Evolutionary conservation across 1,140 invertebrate species (phyloP).

Genomic region (Drosophila ananassae): DNA sequence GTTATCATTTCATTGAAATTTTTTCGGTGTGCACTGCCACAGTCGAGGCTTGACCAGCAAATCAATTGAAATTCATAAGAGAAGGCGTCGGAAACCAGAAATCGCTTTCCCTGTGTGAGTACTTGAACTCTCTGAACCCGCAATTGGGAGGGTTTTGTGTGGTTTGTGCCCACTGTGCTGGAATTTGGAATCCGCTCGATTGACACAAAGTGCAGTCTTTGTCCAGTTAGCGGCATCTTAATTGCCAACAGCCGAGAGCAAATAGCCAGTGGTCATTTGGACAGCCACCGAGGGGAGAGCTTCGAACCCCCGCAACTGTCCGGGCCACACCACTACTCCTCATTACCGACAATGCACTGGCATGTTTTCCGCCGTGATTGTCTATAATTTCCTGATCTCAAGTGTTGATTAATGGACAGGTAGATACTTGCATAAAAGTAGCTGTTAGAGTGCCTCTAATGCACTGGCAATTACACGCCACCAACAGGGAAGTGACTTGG

Average conservation of each 20-base stretch:
- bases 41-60: slow-evolving; percentile 4
- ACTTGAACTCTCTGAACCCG: slow-evolving; percentile 42
- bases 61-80: slow-evolving; percentile 50
- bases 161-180: slow-evolving; percentile 15
- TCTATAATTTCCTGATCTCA: slow-evolving; percentile 50
- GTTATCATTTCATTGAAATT: slow-evolving; percentile 2
- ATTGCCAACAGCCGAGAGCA: slow-evolving; percentile 23
- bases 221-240: slow-evolving; percentile 54
- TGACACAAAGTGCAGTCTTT: slow-evolving; percentile 47
- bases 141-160: neutral
- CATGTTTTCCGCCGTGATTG: slow-evolving; percentile 2
- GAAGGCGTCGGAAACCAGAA: slow-evolving; percentile 16
- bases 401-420: slow-evolving; percentile 49
- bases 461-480: slow-evolving; percentile 42
- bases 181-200: slow-evolving; percentile 26
- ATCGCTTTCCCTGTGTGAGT: neutral
- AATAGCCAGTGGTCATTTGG: neutral
- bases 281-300: too few relatives aligned
- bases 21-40: neutral
- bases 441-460: slow-evolving; percentile 36
- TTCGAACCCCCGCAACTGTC: slow-evolving; percentile 14
- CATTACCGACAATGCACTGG: slow-evolving; percentile 16
- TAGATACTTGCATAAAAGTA: slow-evolving; percentile 59
- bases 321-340: slow-evolving; percentile 37
- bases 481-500: neutral